These are phyloP conservation scores for Aurelia sp. DNA, from an alignment of 30 jellyfish, hydroid and myxozoan species.

Conservation along the genomic window DNA sequence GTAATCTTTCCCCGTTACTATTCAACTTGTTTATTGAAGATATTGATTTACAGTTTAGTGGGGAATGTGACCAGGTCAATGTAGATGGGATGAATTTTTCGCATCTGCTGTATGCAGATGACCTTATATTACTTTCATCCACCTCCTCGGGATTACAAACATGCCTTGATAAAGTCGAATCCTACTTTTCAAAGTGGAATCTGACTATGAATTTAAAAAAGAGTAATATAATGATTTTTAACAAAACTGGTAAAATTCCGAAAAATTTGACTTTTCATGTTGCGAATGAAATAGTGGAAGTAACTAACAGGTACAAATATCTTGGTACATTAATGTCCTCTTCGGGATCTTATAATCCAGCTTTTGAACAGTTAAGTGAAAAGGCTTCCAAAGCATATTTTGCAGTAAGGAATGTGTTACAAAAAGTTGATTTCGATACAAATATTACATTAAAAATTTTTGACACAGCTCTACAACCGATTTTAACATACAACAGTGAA, in stretches of 20 bases:
- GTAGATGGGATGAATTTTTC: neutral
- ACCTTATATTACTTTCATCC: neutral
- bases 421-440: no score
- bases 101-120: neutral
- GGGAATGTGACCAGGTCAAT: constrained; percentile 1
- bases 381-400: no score
- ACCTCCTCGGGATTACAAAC: neutral
- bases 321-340: constrained; percentile 18
- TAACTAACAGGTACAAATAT: constrained; percentile 1
- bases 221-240: neutral
- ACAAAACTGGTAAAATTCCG: constrained; percentile 27
- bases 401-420: no score
- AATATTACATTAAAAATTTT: no score
- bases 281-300: neutral
- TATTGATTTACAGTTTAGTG: neutral
- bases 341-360: neutral
- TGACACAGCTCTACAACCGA: no score
- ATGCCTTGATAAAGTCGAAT: neutral
- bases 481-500: no score
- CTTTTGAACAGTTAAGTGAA: no score
- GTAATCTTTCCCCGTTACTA: constrained; percentile 6
- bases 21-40: neutral
- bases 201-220: neutral
- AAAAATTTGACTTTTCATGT: neutral
- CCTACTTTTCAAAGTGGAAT: neutral